phyloP scores from a whole-genome alignment of 2,113 vertebrate genomes.

The Nothoprocta pentlandii region DNA sequence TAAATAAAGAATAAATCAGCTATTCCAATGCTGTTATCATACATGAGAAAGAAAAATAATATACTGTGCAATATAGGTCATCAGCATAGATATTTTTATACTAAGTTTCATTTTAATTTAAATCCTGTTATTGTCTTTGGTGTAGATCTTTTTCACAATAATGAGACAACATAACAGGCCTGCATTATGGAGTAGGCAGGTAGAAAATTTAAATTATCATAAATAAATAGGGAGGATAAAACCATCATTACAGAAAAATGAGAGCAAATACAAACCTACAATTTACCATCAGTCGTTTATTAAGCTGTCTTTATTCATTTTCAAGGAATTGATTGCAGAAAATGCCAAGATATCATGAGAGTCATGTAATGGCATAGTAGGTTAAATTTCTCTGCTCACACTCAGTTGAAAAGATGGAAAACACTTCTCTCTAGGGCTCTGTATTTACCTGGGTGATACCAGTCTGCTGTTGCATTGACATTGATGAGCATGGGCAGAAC shows the following conservation, averaged over 20 bases:
- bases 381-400: neutral
- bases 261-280: neutral
- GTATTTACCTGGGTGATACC: neutral
- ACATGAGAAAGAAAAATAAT: neutral
- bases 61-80: conserved; percentile 25
- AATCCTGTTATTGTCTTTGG: neutral
- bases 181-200: neutral
- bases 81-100: conserved; percentile 42
- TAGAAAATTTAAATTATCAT: conserved; percentile 24
- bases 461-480: neutral
- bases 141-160: neutral
- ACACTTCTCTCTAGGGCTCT: neutral
- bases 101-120: conserved; percentile 37
- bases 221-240: conserved; percentile 31
- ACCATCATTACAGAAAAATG: conserved; percentile 20
- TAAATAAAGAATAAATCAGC: conserved; percentile 33
- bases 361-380: neutral
- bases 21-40: conserved; percentile 7
- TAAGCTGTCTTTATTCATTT: conserved; percentile 31
- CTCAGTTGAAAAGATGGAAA: neutral
- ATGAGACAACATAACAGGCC: neutral
- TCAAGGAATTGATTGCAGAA: neutral
- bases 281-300: conserved; percentile 20
- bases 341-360: neutral
- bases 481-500: too few relatives aligned